Conservation (phyloP, 2,888 invertebrate species). For the Sinelater perroti region DNA sequence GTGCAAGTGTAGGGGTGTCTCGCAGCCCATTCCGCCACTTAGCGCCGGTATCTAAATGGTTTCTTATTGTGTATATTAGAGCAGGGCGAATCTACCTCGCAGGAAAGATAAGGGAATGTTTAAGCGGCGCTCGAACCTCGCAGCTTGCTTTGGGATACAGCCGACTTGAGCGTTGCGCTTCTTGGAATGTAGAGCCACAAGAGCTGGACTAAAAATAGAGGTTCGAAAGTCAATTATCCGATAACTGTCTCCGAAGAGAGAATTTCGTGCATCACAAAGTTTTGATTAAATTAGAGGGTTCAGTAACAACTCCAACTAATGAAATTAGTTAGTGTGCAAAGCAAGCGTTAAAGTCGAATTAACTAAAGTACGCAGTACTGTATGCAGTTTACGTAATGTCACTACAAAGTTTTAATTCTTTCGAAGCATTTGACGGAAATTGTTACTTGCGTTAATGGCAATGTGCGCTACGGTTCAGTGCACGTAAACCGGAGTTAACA, state of each 20-base stretch:
- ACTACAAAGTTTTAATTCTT: too few species aligned
- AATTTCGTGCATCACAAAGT: slow-evolving; percentile 38
- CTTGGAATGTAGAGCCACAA: neutral
- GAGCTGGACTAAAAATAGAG: slow-evolving; percentile 2
- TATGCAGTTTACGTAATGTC: slow-evolving; percentile 42
- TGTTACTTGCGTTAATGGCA: too few species aligned
- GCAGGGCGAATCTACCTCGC: slow-evolving; percentile 31
- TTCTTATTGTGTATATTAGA: slow-evolving; percentile 50
- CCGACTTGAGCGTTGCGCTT: neutral
- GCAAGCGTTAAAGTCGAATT: slow-evolving; percentile 46
- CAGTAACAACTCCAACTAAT: slow-evolving; percentile 45
- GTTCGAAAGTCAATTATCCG: slow-evolving; percentile 16
- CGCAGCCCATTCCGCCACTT: slow-evolving; percentile 53
- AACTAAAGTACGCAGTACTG: slow-evolving; percentile 43
- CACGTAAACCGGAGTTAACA: too few species aligned
- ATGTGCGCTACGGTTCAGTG: too few species aligned
- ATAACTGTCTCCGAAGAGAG: slow-evolving; percentile 12
- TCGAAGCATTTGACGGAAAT: too few species aligned
- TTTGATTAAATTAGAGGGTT: slow-evolving; percentile 44
- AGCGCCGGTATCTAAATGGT: slow-evolving; percentile 51
- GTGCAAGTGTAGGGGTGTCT: slow-evolving; percentile 51
- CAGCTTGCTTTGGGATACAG: slow-evolving; percentile 15
- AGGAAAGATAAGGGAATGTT: slow-evolving; percentile 10
- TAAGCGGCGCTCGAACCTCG: slow-evolving; percentile 3
- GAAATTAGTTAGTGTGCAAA: slow-evolving; percentile 48